phyloP scores from a whole-genome alignment of 2,797 vertebrate species.

The Leucoraja ocellata region DNA sequence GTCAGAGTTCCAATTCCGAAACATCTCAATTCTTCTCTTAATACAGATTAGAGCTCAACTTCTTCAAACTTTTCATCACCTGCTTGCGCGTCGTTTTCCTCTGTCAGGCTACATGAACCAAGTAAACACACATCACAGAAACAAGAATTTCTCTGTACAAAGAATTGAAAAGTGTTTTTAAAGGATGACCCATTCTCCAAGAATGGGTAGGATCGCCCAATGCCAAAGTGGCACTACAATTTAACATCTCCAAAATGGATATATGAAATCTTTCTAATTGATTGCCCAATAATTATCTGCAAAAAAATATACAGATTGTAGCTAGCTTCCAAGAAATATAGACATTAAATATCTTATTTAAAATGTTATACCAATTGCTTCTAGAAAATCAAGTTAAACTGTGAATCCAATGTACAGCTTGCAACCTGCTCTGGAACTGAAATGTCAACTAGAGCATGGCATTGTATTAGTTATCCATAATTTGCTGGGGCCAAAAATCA shows the following conservation, averaged over 20 bases:
- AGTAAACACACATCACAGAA: neutral
- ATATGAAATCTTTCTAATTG: neutral
- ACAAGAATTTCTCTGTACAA: neutral
- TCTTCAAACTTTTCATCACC: too few relatives aligned
- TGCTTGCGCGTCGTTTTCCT: too few relatives aligned
- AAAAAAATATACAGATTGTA: neutral
- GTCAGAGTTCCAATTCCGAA: too few relatives aligned
- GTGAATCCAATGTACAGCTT: neutral
- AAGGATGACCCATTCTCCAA: neutral
- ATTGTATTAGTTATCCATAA: neutral
- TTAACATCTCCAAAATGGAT: neutral
- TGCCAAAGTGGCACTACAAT: neutral
- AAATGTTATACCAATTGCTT: neutral
- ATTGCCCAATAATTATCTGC: neutral
- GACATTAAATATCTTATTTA: too few relatives aligned
- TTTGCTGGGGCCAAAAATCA: neutral
- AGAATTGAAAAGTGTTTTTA: neutral
- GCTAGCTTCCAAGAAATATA: neutral
- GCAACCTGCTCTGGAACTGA: neutral
- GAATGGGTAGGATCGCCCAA: neutral
- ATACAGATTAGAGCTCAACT: too few relatives aligned
- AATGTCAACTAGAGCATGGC: neutral
- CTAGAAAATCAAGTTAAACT: neutral
- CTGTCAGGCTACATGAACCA: neutral
- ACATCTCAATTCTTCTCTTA: too few relatives aligned